phyloP scores from a whole-genome alignment of 2,797 vertebrate genomes.

The Sebastes vulpes region DNA sequence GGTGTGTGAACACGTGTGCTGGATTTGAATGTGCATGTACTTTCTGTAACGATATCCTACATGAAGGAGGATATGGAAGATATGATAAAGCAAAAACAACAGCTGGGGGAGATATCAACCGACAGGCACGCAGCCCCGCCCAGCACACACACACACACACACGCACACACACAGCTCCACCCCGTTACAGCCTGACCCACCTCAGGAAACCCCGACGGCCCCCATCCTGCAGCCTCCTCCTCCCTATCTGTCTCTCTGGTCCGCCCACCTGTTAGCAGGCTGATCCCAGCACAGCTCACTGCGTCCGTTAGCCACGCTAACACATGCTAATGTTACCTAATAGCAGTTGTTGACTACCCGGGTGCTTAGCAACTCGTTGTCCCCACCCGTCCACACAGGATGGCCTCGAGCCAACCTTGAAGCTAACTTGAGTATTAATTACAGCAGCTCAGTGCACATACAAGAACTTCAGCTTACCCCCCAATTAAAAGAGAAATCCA shows the following conservation, averaged over 20 bases:
- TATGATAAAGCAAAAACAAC: slow-evolving; percentile 57
- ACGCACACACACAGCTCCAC: slow-evolving; percentile 23
- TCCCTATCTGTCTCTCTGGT: background rate
- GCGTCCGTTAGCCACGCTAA: background rate
- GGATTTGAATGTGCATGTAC: background rate
- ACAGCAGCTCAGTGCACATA: background rate
- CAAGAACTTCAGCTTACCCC: background rate
- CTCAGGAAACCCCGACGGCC: slow-evolving; percentile 25
- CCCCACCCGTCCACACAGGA: background rate
- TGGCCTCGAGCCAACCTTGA: background rate
- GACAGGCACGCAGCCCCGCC: slow-evolving; percentile 36
- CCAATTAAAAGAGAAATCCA: background rate
- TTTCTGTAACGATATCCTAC: background rate
- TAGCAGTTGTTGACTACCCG: slow-evolving; percentile 21
- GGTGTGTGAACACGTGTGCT: too few species aligned
- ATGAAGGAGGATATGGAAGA: slow-evolving; percentile 13
- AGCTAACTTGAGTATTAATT: background rate
- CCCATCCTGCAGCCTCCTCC: slow-evolving; percentile 13
- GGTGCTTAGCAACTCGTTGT: slow-evolving; percentile 16
- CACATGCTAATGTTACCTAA: slow-evolving; percentile 15
- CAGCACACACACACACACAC: background rate
- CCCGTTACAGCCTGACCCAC: slow-evolving; percentile 26
- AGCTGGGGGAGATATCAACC: slow-evolving; percentile 68
- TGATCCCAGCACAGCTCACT: slow-evolving; percentile 24
- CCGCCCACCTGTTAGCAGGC: slow-evolving; percentile 58